Conservation (phyloP, 2,797 vertebrate genomes). For the Myotis myotis region DNA sequence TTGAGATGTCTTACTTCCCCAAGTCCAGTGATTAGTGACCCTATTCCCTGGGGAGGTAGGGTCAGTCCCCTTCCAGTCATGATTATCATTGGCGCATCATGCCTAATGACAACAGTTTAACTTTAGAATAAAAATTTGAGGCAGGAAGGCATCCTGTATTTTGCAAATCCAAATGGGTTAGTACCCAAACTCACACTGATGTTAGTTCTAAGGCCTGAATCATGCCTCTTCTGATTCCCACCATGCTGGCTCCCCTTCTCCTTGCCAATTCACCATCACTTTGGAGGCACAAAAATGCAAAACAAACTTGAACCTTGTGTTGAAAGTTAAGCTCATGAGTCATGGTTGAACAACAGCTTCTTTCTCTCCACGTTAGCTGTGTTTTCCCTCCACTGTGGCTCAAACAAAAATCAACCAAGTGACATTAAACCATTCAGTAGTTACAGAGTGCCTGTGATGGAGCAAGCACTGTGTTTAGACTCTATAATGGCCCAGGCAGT, state of each 20-base stretch:
- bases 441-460: neutral
- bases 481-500: neutral
- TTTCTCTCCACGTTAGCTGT: constrained; percentile 30
- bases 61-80: neutral
- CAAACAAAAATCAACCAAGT: neutral
- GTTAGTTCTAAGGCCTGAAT: neutral
- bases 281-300: constrained; percentile 28
- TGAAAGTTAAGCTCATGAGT: constrained; percentile 17
- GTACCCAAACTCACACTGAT: neutral
- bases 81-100: neutral
- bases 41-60: neutral
- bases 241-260: neutral
- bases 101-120: neutral
- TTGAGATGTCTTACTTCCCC: neutral
- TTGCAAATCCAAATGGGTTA: neutral
- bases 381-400: constrained; percentile 21
- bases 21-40: neutral
- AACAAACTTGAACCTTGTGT: constrained; percentile 39
- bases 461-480: neutral
- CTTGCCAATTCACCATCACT: constrained; percentile 20
- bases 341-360: constrained; percentile 26
- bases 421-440: neutral
- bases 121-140: constrained; percentile 3
- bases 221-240: neutral
- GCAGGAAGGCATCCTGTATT: neutral